These are phyloP conservation scores for Cyphomyrus discorhynchus DNA, from an alignment of 2,113 vertebrate species.

Conservation along the genomic window DNA sequence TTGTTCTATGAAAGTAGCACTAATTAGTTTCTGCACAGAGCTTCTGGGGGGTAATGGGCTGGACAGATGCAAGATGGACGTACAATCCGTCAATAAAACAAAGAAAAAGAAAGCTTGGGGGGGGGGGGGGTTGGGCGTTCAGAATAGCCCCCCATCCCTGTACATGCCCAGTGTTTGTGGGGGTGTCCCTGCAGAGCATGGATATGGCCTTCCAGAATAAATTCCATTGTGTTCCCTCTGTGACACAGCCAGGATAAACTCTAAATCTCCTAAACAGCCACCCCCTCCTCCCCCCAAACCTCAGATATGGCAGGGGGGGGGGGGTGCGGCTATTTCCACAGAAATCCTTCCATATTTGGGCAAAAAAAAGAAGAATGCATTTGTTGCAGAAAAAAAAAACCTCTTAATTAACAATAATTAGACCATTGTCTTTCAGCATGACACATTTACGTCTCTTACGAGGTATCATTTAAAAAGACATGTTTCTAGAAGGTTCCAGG, in stretches of 20 bases:
- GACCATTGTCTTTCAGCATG: background rate
- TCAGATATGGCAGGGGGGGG: too few relatives aligned
- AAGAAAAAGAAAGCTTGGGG: background rate
- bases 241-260: background rate
- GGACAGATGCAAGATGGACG: background rate
- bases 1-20: conserved; percentile 8
- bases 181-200: background rate
- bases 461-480: conserved; percentile 7
- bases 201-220: background rate
- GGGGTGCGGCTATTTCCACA: background rate
- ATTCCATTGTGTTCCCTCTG: background rate
- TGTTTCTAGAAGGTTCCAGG: background rate
- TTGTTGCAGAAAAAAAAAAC: background rate
- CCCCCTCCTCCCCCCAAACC: background rate
- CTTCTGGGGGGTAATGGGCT: background rate
- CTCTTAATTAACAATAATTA: background rate
- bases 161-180: background rate
- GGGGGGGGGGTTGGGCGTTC: background rate
- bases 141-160: background rate
- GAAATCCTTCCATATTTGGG: background rate
- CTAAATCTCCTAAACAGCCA: background rate
- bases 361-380: background rate
- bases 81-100: background rate
- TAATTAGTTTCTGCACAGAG: conserved; percentile 2
- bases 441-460: background rate